phyloP scores from a whole-genome alignment of 2,113 vertebrate genomes.

The Microcebus jonahi region DNA sequence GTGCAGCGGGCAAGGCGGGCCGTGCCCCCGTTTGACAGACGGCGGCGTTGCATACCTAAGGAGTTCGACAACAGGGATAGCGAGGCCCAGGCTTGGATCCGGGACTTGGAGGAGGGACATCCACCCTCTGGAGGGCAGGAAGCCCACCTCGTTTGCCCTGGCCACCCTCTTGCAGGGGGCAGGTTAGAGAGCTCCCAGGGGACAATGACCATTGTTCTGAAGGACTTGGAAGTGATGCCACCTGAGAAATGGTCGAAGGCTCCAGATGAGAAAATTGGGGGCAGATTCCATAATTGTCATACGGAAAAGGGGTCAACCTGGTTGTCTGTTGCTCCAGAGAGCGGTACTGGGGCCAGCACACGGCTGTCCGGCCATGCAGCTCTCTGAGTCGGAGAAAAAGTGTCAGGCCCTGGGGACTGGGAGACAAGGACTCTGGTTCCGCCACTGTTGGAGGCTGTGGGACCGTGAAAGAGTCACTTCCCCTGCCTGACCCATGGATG shows the following conservation, averaged over 20 bases:
- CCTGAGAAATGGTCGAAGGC: background rate
- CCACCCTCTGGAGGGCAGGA: background rate
- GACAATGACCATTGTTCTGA: rapidly evolving
- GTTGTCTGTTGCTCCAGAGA: background rate
- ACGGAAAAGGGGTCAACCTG: background rate
- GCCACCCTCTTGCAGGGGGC: background rate
- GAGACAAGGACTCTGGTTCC: background rate
- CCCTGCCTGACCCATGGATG: background rate
- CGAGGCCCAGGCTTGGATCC: background rate
- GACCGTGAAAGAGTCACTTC: background rate
- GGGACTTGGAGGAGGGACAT: background rate
- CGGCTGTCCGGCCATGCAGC: background rate
- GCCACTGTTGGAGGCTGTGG: background rate
- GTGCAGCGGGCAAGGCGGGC: background rate
- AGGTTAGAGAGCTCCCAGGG: background rate
- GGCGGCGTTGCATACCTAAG: too few species aligned
- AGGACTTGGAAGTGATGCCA: too few species aligned
- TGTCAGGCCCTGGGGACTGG: rapidly evolving
- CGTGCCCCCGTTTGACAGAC: rapidly evolving
- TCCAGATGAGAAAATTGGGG: background rate
- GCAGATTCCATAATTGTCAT: rapidly evolving
- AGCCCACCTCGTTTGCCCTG: rapidly evolving
- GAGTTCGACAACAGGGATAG: background rate
- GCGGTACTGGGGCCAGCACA: background rate
- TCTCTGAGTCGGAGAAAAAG: background rate